Percentiles rank a stretch among this genome's conserved stretches.
Evolutionary conservation across 2,888 invertebrate species (phyloP).

Genomic region (Choreutis nemorana): DNA sequence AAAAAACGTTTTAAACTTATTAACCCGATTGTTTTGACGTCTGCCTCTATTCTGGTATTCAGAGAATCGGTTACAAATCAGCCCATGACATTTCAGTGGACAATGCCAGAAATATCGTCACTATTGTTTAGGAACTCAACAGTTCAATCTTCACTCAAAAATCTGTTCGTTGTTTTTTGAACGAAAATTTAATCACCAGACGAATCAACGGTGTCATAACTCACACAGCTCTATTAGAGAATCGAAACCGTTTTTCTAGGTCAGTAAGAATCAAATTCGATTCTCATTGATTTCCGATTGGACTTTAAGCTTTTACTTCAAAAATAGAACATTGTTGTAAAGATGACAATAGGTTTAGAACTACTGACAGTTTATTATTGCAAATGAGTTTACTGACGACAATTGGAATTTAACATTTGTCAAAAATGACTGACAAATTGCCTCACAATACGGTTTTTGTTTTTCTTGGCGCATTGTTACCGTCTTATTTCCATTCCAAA

Average conservation of each 20-base stretch:
- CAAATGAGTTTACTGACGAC: constrained; percentile 29
- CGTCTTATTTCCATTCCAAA: constrained; percentile 10
- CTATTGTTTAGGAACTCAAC: constrained; percentile 48
- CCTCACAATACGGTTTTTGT: constrained; percentile 20
- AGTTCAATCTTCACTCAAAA: constrained; percentile 43
- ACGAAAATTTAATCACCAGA: constrained; percentile 28
- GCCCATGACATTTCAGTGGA: constrained; percentile 50
- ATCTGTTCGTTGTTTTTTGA: constrained; percentile 33
- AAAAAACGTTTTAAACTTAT: constrained; percentile 10
- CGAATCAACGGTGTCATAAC: constrained; percentile 22
- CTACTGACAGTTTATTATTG: constrained; percentile 50
- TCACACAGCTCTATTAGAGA: constrained; percentile 10
- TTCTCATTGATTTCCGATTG: constrained; percentile 9
- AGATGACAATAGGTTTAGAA: constrained; percentile 40
- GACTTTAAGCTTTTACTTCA: constrained; percentile 12
- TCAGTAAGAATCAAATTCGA: constrained; percentile 17
- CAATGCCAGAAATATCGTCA: constrained; percentile 34
- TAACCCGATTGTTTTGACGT: constrained; percentile 48
- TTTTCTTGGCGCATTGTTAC: constrained; percentile 32
- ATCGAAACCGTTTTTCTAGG: constrained; percentile 8
- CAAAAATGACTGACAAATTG: constrained; percentile 48
- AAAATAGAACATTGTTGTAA: constrained; percentile 32
- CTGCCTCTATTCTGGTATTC: constrained; percentile 40
- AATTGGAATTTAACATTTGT: constrained; percentile 31
- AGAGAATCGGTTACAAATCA: constrained; percentile 46